A percentile compares a stretch with the other conserved stretches of the same genome.
Conservation (phyloP, 2,888 invertebrate species). For the Loripinus fragilis region DNA sequence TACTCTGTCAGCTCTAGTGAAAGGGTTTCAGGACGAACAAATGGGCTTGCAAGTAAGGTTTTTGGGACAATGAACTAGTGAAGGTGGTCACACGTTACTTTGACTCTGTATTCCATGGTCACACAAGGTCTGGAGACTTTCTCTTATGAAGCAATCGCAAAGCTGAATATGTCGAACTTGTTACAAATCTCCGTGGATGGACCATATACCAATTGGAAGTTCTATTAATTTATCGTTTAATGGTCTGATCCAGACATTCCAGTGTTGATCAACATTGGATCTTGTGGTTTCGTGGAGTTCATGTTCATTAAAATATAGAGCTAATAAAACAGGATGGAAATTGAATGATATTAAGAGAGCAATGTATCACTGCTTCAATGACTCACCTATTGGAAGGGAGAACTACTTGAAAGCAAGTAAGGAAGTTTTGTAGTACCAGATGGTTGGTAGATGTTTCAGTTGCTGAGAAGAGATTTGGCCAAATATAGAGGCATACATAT, state of each 20-base stretch:
- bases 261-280: conserved; percentile 53
- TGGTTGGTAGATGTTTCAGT: conserved; percentile 52
- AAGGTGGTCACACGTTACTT: conserved; percentile 25
- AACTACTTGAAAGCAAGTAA: conserved; percentile 61
- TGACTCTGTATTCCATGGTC: conserved; percentile 33
- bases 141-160: conserved; percentile 14
- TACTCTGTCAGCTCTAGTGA: too few relatives aligned
- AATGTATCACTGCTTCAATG: conserved; percentile 72
- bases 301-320: too few relatives aligned
- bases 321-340: conserved; percentile 45
- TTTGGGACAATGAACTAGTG: conserved; percentile 25
- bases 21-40: too few relatives aligned
- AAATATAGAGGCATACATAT: conserved; percentile 35
- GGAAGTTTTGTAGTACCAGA: conserved; percentile 45
- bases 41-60: neutral
- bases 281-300: conserved; percentile 60
- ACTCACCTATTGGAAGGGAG: conserved; percentile 69
- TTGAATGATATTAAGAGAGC: conserved; percentile 63
- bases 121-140: conserved; percentile 27
- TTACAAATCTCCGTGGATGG: conserved; percentile 45
- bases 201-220: conserved; percentile 47
- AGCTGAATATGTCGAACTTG: conserved; percentile 21
- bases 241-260: conserved; percentile 14
- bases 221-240: conserved; percentile 23
- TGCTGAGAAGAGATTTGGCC: conserved; percentile 32